A percentile compares a stretch with the other conserved stretches of the same genome.
Conservation (phyloP, 1,140 invertebrate species). For the Gonioctena quinquepunctata region DNA sequence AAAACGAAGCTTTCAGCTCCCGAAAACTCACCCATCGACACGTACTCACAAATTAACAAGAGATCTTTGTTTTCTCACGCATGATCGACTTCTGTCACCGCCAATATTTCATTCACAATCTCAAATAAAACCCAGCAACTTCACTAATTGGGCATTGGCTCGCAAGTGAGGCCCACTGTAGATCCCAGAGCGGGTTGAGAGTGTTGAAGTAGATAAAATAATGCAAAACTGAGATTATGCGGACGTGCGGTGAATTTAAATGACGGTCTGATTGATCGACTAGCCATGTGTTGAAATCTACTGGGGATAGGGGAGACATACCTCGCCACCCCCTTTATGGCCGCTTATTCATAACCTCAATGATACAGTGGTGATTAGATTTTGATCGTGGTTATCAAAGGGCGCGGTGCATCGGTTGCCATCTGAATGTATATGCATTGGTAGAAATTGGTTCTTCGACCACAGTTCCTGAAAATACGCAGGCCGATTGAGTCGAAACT, state of each 20-base stretch:
- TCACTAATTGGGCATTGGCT: not conserved
- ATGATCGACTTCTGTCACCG: not conserved
- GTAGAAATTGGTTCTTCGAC: too few species aligned
- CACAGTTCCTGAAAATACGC: too few species aligned
- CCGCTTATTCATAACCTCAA: slow-evolving; percentile 12
- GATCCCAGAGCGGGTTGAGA: slow-evolving; percentile 31
- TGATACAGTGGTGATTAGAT: slow-evolving; percentile 4
- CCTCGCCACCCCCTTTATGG: not conserved
- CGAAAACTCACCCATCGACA: too few species aligned
- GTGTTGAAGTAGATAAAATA: slow-evolving; percentile 49
- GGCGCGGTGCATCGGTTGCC: not conserved
- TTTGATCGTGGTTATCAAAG: not conserved
- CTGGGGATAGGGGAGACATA: slow-evolving; percentile 10
- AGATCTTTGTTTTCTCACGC: not conserved
- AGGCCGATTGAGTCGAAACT: too few species aligned
- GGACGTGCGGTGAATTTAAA: slow-evolving; percentile 54
- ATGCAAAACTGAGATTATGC: slow-evolving; percentile 54
- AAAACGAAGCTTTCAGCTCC: too few species aligned
- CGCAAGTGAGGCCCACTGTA: not conserved
- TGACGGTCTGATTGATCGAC: slow-evolving; percentile 52
- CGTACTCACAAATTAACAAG: not conserved
- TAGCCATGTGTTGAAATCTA: slow-evolving; percentile 37
- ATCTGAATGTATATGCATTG: not conserved
- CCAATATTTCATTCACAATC: not conserved
- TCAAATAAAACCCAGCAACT: not conserved